Evolutionary conservation across 1,140 invertebrate species (phyloP), one percentile per base, ranked within the genome.

Genomic region (Bombus turneri): DNA sequence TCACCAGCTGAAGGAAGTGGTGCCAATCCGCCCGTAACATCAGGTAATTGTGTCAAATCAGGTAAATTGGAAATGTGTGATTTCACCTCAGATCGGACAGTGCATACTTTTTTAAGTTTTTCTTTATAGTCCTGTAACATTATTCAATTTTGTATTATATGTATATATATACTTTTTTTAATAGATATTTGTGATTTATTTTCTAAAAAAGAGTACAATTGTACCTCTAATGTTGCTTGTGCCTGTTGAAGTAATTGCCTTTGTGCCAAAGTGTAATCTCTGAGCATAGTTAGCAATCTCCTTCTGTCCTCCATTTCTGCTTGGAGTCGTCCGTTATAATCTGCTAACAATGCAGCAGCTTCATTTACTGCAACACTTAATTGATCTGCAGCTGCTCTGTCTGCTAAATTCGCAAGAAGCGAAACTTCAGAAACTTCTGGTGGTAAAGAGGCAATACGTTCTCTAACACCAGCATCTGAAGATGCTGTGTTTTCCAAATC

Each of bases 401-500:
- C 98, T 96, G 95, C 96, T 90, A 98, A 95, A 96, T 98, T 98
- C 86, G 97, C 96, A 68, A 99, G 96, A 91, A 98, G 96, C 88
- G 97, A 96, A 18, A 98, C 97, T 96, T 99, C 98, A 8, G 98
- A 99, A 6, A 99, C 98, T 96, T 99, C 98, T 73, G 98, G 97
- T 3, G 99, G 99, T 59, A 99, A 95, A 73, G 97, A 98, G 0
- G 99, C 98, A 89, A 99, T 99, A 92, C 98, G 97, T 94, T 99
- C 98, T 92, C 99, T 95, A 1, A 99, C 98, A 43, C 96, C 96
- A 79, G 98, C 99, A 96, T 99, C 99, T 89, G 98, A 98, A 0
- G 98, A 99, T 2, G 99, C 98, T 88, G 98, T 98, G 91, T 98
- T 98, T 95, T 99, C 99, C 88, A 99, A 96, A 91, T 98, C 98